These are phyloP conservation scores for Sigmodon hispidus DNA, from an alignment of 2,113 vertebrate species.

Conservation along the genomic window DNA sequence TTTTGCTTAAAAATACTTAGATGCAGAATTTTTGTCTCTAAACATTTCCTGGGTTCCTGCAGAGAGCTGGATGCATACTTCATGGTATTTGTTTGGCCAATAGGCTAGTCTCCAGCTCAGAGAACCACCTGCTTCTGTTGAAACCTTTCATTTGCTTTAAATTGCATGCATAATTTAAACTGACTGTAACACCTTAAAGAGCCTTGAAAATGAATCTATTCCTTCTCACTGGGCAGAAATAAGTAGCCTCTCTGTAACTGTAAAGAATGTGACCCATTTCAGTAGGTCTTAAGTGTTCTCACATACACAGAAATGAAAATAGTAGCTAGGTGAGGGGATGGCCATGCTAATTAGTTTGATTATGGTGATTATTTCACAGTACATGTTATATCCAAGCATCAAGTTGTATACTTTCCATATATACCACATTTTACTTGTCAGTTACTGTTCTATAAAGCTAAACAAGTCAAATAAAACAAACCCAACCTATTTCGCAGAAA, in stretches of 20 bases:
- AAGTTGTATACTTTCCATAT: neutral
- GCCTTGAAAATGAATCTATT: constrained; percentile 48
- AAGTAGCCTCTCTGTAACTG: constrained; percentile 40
- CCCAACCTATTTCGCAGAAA: constrained; percentile 46
- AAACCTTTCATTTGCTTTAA: constrained; percentile 67
- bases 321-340: neutral
- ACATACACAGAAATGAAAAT: constrained; percentile 9
- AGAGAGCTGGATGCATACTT: constrained; percentile 37
- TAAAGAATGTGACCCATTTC: constrained; percentile 65
- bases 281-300: neutral
- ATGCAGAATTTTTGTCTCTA: neutral
- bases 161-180: constrained; percentile 67
- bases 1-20: neutral
- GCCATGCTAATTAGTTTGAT: constrained; percentile 10
- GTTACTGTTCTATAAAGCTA: neutral
- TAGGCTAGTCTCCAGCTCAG: constrained; percentile 37
- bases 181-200: constrained; percentile 50
- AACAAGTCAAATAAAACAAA: neutral
- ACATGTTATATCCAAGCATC: neutral
- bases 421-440: neutral
- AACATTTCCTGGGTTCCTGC: neutral
- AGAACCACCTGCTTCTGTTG: constrained; percentile 44
- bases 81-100: constrained; percentile 30
- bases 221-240: constrained; percentile 63
- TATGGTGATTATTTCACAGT: neutral